These are phyloP conservation scores for Phalloptychus januarius DNA, from an alignment of 2,797 vertebrate species.

Conservation along the genomic window DNA sequence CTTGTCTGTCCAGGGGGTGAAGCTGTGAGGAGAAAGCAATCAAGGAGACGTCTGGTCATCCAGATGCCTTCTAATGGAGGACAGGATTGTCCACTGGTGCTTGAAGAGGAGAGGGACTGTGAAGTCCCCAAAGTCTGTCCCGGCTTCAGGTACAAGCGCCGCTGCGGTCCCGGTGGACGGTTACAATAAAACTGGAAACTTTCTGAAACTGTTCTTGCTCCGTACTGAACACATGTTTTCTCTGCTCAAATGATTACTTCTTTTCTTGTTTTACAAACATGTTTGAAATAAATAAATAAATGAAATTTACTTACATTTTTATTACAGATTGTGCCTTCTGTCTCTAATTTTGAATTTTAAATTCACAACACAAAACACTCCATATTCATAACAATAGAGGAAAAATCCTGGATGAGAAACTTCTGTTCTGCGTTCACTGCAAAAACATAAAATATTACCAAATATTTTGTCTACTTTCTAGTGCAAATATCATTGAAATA, in stretches of 20 bases:
- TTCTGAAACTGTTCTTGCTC: background rate
- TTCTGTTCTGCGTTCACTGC: background rate
- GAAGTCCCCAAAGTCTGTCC: slow-evolving; percentile 83
- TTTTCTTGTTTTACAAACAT: too few species aligned
- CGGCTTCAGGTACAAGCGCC: slow-evolving; percentile 86
- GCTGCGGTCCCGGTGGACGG: background rate
- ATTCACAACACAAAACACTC: background rate
- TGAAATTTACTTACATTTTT: too few species aligned
- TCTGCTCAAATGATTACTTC: too few species aligned
- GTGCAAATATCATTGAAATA: too few species aligned
- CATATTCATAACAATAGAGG: background rate
- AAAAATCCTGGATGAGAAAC: background rate
- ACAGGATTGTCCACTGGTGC: slow-evolving; percentile 89
- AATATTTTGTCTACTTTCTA: too few species aligned
- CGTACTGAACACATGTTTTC: background rate
- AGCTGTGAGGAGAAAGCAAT: slow-evolving; percentile 82
- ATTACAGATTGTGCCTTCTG: too few species aligned
- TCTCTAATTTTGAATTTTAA: background rate
- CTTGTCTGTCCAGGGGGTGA: slow-evolving; percentile 63
- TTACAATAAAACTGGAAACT: background rate
- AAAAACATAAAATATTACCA: too few species aligned
- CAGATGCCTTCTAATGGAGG: slow-evolving; percentile 92
- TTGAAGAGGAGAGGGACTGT: slow-evolving; percentile 92
- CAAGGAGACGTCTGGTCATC: slow-evolving; percentile 88
- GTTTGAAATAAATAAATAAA: too few species aligned